Percentiles rank a stretch among this genome's conserved stretches.
phyloP scores from a whole-genome alignment of 2,888 invertebrate genomes.

The Mamestra brassicae region DNA sequence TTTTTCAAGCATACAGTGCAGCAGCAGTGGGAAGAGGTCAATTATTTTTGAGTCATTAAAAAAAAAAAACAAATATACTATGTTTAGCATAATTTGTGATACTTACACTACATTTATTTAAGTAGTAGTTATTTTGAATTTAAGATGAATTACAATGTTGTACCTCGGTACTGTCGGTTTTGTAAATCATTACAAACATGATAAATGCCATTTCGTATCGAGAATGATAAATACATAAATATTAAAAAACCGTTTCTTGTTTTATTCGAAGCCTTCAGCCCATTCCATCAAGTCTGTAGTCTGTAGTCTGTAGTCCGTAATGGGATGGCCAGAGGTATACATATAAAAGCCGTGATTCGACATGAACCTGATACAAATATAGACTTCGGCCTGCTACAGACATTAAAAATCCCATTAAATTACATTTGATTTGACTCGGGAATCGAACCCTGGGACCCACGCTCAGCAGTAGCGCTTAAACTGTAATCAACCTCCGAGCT shows the following conservation, averaged over 20 bases:
- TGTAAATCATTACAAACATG: constrained; percentile 38
- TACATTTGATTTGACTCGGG: too few relatives aligned
- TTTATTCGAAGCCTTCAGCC: not conserved
- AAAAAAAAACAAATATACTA: too few relatives aligned
- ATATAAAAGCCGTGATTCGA: too few relatives aligned
- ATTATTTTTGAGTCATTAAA: not conserved
- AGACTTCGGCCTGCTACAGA: too few relatives aligned
- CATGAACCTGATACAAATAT: too few relatives aligned
- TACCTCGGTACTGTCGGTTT: constrained; percentile 13
- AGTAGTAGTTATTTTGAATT: constrained; percentile 48
- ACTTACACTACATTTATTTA: constrained; percentile 30
- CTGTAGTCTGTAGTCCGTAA: too few relatives aligned
- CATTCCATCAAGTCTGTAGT: too few relatives aligned
- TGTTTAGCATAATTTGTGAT: constrained; percentile 55
- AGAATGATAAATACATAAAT: constrained; percentile 30
- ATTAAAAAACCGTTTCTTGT: not conserved
- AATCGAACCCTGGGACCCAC: too few relatives aligned
- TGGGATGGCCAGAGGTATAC: too few relatives aligned
- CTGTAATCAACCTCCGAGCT: too few relatives aligned
- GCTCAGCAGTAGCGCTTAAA: too few relatives aligned
- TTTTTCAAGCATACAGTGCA: not conserved
- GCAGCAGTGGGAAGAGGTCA: not conserved
- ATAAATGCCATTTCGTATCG: constrained; percentile 62
- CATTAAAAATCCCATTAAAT: too few relatives aligned
- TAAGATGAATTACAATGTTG: constrained; percentile 8